phyloP scores from a whole-genome alignment of 2,797 vertebrate species.

The Falco novaeseelandiae region DNA sequence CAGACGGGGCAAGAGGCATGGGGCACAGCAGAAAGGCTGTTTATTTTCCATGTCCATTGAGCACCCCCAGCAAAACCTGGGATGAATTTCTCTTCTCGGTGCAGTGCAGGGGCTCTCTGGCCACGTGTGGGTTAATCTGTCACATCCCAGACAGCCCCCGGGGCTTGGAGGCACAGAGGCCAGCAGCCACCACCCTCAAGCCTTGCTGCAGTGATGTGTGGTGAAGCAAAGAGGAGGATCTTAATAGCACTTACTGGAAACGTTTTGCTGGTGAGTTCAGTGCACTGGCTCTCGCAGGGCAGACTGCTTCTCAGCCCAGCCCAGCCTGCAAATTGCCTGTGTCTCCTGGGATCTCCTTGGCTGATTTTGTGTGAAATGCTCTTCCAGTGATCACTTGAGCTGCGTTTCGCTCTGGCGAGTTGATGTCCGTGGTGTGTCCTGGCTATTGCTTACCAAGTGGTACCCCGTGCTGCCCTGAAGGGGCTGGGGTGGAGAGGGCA shows the following conservation, averaged over 20 bases:
- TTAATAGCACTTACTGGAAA: neutral
- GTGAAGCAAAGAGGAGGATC: neutral
- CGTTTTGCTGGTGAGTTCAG: neutral
- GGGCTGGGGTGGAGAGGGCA: neutral
- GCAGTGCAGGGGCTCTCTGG: neutral
- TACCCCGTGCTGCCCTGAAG: neutral
- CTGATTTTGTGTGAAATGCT: neutral
- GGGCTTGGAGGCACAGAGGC: neutral
- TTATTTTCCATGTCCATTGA: neutral
- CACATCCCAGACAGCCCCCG: neutral
- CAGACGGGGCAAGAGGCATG: rapidly evolving
- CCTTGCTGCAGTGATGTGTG: neutral
- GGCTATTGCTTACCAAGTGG: rapidly evolving
- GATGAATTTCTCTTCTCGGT: neutral
- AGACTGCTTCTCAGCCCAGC: neutral
- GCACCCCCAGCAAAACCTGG: neutral
- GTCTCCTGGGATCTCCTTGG: neutral
- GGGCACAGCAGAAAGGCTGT: neutral
- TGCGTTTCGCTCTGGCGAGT: rapidly evolving
- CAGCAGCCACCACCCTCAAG: neutral
- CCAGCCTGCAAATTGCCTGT: neutral
- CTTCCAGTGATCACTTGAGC: neutral
- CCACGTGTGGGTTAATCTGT: neutral
- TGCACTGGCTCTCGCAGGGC: neutral
- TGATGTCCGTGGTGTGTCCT: neutral